phyloP scores from a whole-genome alignment of 2,797 vertebrate genomes.

The Phalloptychus januarius region DNA sequence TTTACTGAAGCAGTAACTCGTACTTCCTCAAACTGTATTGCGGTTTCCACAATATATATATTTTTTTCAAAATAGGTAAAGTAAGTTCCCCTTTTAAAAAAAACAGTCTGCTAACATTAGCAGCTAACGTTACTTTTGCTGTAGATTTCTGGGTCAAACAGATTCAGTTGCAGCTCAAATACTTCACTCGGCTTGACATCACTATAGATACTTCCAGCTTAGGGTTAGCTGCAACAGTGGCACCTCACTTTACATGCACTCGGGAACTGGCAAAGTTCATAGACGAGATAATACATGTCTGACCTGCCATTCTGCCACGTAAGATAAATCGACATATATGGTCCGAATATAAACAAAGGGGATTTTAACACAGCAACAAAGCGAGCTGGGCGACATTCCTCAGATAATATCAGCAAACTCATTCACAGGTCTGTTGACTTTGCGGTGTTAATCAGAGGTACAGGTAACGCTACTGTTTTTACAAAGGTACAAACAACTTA shows the following conservation, averaged over 20 bases:
- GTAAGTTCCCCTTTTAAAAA: neutral
- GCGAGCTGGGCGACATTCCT: neutral
- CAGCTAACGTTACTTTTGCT: conserved; percentile 54
- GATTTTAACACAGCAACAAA: neutral
- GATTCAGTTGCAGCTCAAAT: conserved; percentile 73
- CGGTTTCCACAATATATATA: neutral
- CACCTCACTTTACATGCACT: conserved; percentile 1
- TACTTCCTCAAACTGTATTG: neutral
- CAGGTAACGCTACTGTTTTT: neutral
- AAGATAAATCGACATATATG: neutral
- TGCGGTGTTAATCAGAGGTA: neutral
- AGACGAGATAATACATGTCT: neutral
- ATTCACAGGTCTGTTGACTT: neutral
- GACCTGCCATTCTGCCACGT: neutral
- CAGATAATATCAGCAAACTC: neutral
- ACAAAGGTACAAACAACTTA: neutral
- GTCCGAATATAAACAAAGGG: neutral
- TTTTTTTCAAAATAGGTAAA: neutral
- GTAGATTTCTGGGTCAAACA: conserved; percentile 72
- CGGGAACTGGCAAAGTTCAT: neutral
- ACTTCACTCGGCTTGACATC: conserved; percentile 45
- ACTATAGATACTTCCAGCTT: conserved; percentile 10
- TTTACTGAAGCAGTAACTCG: neutral
- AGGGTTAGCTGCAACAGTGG: conserved; percentile 25
- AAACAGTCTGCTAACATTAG: conserved; percentile 42